Conservation (phyloP, 1,140 invertebrate species). For the Spodoptera frugiperda region DNA sequence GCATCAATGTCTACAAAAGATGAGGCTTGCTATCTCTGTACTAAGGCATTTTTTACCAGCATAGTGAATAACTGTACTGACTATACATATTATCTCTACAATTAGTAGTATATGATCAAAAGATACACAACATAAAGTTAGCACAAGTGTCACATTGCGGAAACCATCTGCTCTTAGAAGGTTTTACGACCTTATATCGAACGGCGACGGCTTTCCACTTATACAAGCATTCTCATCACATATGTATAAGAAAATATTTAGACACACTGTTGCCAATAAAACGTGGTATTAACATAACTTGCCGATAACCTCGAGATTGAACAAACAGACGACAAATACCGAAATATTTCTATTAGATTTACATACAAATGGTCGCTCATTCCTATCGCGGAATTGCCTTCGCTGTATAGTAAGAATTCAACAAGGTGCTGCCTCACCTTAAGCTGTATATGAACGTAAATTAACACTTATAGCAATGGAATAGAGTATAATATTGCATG, state of each 20-base stretch:
- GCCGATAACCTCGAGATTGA: background rate
- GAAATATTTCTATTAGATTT: constrained; percentile 28
- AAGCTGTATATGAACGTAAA: background rate
- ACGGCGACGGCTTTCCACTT: background rate
- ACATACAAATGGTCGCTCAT: constrained; percentile 7
- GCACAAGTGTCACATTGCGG: background rate
- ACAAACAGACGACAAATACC: constrained; percentile 4
- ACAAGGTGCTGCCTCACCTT: background rate
- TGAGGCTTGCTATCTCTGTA: too few relatives aligned
- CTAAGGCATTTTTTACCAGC: too few relatives aligned
- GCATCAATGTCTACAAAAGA: too few relatives aligned
- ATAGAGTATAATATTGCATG: background rate
- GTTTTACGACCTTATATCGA: background rate
- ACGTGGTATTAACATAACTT: constrained; percentile 9
- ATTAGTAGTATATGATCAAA: too few relatives aligned
- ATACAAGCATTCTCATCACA: background rate
- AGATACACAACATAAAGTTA: background rate
- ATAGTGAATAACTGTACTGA: too few relatives aligned
- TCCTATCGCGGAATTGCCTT: constrained; percentile 33
- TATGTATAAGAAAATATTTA: background rate
- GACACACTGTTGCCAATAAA: background rate
- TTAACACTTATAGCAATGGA: background rate
- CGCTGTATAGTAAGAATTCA: constrained; percentile 4
- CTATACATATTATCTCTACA: too few relatives aligned
- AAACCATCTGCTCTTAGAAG: constrained; percentile 1